Percentiles rank a stretch among this genome's conserved stretches.
These are phyloP conservation scores for Drosophila buzzatii DNA, from an alignment of 2,888 invertebrate genomes.

Conservation along the genomic window DNA sequence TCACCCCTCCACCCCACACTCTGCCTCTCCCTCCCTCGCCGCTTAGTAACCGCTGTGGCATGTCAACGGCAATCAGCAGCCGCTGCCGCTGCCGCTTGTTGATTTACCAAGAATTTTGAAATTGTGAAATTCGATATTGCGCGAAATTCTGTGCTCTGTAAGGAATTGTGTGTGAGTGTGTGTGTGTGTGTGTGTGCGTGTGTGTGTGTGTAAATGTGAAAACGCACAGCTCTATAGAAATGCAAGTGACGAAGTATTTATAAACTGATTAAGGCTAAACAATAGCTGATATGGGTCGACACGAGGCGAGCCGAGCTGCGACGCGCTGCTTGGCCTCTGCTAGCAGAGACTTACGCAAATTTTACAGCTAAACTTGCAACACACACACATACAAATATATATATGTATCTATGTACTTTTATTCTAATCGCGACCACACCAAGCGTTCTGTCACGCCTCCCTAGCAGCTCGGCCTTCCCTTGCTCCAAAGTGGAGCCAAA, in stretches of 20 bases:
- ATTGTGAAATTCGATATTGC: constrained; percentile 66
- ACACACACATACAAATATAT: constrained; percentile 1
- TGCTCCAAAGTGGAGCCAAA: constrained; percentile 11
- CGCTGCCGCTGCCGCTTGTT: constrained; percentile 24
- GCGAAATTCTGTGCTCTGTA: constrained; percentile 48
- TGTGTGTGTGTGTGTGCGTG: not conserved
- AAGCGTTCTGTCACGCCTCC: constrained; percentile 8
- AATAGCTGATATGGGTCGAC: constrained; percentile 75
- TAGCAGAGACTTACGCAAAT: constrained; percentile 9
- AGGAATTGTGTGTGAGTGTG: constrained; percentile 50
- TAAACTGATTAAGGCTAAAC: constrained; percentile 76
- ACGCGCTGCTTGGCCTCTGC: not conserved
- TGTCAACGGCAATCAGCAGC: constrained; percentile 59
- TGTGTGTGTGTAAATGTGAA: constrained; percentile 21
- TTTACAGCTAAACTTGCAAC: constrained; percentile 35
- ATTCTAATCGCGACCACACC: constrained; percentile 55
- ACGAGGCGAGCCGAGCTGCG: not conserved
- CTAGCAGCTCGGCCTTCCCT: not conserved
- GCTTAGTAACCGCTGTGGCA: constrained; percentile 29
- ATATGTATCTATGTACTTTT: not conserved
- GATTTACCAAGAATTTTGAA: constrained; percentile 67
- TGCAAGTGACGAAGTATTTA: constrained; percentile 78
- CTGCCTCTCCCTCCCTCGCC: not conserved
- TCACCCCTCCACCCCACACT: not conserved
- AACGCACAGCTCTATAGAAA: constrained; percentile 45